phyloP scores from a whole-genome alignment of 1,140 invertebrate genomes.

The Alviniconcha marisindica region DNA sequence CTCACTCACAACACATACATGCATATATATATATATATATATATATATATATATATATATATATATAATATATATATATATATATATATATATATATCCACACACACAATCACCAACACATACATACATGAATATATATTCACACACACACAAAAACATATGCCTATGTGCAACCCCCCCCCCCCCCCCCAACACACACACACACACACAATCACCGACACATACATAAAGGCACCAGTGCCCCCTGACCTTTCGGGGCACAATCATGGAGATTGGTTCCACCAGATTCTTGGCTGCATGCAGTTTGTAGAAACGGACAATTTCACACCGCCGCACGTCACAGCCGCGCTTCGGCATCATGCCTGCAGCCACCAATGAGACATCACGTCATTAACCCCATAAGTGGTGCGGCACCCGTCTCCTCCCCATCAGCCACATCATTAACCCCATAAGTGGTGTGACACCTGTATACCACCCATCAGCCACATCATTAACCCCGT shows the following conservation, averaged over 20 bases:
- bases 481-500: too few species aligned
- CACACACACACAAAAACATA: background rate
- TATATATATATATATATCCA: background rate
- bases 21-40: background rate
- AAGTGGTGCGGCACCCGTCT: too few species aligned
- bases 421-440: background rate
- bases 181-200: background rate
- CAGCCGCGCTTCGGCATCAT: constrained; percentile 96
- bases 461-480: too few species aligned
- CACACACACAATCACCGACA: background rate
- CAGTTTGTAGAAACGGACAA: constrained; percentile 94
- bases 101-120: background rate
- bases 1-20: background rate
- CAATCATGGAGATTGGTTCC: constrained; percentile 96
- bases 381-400: too few species aligned
- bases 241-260: constrained; percentile 86
- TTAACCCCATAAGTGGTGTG: background rate
- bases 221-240: background rate
- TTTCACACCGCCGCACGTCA: constrained; percentile 87
- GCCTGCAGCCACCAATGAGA: constrained; percentile 53
- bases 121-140: background rate
- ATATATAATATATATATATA: background rate
- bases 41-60: background rate
- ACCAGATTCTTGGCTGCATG: constrained; percentile 90
- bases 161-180: background rate